phyloP scores from a whole-genome alignment of 2,888 invertebrate genomes.

The Trissolcus brochymenae region DNA sequence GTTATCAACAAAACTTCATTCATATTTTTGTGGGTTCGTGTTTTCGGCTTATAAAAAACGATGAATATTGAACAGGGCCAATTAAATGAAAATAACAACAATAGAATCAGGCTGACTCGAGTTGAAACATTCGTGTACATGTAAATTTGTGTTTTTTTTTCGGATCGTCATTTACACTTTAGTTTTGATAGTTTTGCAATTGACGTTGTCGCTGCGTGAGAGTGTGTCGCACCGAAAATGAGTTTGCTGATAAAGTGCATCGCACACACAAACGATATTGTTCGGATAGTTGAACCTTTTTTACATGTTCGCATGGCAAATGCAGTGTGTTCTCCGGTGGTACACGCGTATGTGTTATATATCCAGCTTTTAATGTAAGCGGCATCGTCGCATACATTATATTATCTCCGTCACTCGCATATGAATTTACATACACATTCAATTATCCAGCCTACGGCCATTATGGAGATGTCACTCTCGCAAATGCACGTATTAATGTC shows the following conservation, averaged over 20 bases:
- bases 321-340: constrained; percentile 17
- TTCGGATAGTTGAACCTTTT: constrained; percentile 44
- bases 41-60: background rate
- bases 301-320: constrained; percentile 31
- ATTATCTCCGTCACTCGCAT: constrained; percentile 61
- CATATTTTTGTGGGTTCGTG: constrained; percentile 9
- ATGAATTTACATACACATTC: constrained; percentile 65
- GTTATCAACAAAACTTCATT: constrained; percentile 20
- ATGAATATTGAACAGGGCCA: background rate
- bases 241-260: constrained; percentile 32
- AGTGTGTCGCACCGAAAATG: constrained; percentile 30
- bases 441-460: constrained; percentile 59
- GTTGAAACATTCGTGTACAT: no score
- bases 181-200: no score
- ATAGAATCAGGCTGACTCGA: no score
- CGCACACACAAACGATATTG: constrained; percentile 25
- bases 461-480: constrained; percentile 57
- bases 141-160: no score
- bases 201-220: background rate
- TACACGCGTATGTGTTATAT: constrained; percentile 28
- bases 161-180: no score
- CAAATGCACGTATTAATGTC: constrained; percentile 54
- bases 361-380: constrained; percentile 54
- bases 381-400: constrained; percentile 48
- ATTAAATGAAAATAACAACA: background rate